Base-by-base conservation (phyloP, 1,140 invertebrate genomes). In the Hormaphis cornu region DNA sequence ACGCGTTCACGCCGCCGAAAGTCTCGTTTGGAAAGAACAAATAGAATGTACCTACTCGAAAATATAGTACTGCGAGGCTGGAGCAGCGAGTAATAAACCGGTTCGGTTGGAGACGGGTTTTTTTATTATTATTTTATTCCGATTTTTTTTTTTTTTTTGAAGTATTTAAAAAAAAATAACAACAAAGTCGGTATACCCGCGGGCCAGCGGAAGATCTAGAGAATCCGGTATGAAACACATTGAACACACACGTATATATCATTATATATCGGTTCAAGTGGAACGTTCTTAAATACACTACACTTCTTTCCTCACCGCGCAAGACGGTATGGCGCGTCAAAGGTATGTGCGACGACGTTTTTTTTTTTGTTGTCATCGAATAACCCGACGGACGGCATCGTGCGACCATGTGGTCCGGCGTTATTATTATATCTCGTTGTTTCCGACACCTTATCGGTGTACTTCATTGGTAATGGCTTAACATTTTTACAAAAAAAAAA, bases 161-260 rank as follows among this genome's bases (percentile, higher is more conserved):
- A 44, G 58, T 46, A 61, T 61, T 61, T 61, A 61, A 61, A 61
- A 44, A 61, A 30, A 6, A 37, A 20, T 35, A 33, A 37, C 10
- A n/a, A n/a, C n/a, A n/a, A n/a, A n/a, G n/a, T n/a, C n/a, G n/a
- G n/a, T n/a, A 35, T 56, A 54, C 30, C 33, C n/a, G 33, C 37
- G 37, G 33, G 54, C 54, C 20, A 24, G 33, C 14, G 24, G 33
- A 56, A 37, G 12, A 56, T 37, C 14, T 30, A 56, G 30, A 54
- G 30, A 37, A 33, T 56, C 54, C 24, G 54, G 33, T 35, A 24
- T 56, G 35, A 24, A 56, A 37, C 12, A 20, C 16, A 50, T 1
- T 50, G 1, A 42, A 44, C 20, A 44, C 8, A 44, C 8, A 20
- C 20, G 20, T 20, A 22, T 30, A 20, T 22, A 37, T 37, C 37